These are phyloP conservation scores for Temnothorax ravouxi DNA, from an alignment of 2,888 invertebrate species.

Conservation along the genomic window DNA sequence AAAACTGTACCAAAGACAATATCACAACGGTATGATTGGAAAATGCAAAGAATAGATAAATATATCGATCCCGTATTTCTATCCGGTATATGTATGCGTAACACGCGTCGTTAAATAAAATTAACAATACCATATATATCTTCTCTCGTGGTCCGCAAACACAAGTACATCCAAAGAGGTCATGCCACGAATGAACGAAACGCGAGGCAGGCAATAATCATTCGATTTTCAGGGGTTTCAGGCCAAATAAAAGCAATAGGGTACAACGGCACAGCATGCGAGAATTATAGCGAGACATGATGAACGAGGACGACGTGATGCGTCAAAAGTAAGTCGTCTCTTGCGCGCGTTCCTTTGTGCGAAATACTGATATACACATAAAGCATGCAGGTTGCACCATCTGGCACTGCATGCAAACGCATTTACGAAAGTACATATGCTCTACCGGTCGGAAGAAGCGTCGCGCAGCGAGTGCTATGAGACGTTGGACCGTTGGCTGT, in stretches of 20 bases:
- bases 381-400: constrained; percentile 44
- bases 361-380: constrained; percentile 29
- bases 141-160: constrained; percentile 22
- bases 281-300: constrained; percentile 18
- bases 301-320: constrained; percentile 12
- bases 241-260: neutral
- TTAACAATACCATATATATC: neutral
- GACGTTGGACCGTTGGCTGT: constrained; percentile 47
- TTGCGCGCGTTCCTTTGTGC: constrained; percentile 1
- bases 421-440: constrained; percentile 55
- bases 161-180: constrained; percentile 12
- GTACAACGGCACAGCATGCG: constrained; percentile 26
- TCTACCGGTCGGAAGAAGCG: constrained; percentile 47
- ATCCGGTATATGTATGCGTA: too few relatives aligned
- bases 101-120: constrained; percentile 8
- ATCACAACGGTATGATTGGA: neutral
- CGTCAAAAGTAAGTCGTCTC: constrained; percentile 28
- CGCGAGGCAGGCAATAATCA: constrained; percentile 31
- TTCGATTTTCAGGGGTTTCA: neutral
- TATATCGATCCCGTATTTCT: neutral
- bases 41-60: constrained; percentile 11
- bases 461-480: constrained; percentile 47
- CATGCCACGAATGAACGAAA: constrained; percentile 30
- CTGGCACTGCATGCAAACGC: constrained; percentile 61
- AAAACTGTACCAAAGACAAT: constrained; percentile 19